Evolutionary conservation across 2,888 invertebrate genomes (phyloP).

Genomic region (Epirrhoe alternata): DNA sequence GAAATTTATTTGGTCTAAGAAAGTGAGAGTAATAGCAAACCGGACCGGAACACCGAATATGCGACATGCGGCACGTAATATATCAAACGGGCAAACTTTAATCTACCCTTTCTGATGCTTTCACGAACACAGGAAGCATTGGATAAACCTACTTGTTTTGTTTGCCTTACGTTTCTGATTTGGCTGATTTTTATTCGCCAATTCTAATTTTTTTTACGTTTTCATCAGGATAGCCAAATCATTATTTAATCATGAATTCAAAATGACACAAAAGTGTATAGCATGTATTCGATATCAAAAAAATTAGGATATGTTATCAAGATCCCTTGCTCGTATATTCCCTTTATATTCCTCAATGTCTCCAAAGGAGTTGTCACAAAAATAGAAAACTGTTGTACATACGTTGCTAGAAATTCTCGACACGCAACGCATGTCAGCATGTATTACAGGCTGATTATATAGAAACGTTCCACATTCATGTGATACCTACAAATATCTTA

Average conservation of each 20-base stretch:
- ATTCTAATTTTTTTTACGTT: not conserved
- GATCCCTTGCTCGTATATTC: constrained; percentile 18
- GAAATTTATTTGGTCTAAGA: constrained; percentile 67
- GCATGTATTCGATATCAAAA: not conserved
- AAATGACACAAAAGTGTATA: not conserved
- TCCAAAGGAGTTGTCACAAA: constrained; percentile 12
- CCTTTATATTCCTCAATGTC: no score
- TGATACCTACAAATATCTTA: constrained; percentile 60
- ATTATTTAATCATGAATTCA: not conserved
- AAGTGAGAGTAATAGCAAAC: constrained; percentile 63
- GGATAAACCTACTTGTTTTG: no score
- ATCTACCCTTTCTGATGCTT: constrained; percentile 53
- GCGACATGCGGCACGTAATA: constrained; percentile 67
- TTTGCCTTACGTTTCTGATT: no score
- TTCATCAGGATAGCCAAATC: not conserved
- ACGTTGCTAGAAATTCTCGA: constrained; percentile 16
- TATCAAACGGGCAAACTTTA: constrained; percentile 64
- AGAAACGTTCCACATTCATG: constrained; percentile 51
- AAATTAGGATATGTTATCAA: constrained; percentile 2
- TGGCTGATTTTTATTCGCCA: no score
- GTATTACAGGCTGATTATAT: constrained; percentile 54
- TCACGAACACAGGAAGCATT: not conserved
- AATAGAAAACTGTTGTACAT: constrained; percentile 18
- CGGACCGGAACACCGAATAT: constrained; percentile 62
- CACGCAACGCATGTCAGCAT: constrained; percentile 42